Conservation (phyloP, 2,888 invertebrate species). For the Diadromus collaris region DNA sequence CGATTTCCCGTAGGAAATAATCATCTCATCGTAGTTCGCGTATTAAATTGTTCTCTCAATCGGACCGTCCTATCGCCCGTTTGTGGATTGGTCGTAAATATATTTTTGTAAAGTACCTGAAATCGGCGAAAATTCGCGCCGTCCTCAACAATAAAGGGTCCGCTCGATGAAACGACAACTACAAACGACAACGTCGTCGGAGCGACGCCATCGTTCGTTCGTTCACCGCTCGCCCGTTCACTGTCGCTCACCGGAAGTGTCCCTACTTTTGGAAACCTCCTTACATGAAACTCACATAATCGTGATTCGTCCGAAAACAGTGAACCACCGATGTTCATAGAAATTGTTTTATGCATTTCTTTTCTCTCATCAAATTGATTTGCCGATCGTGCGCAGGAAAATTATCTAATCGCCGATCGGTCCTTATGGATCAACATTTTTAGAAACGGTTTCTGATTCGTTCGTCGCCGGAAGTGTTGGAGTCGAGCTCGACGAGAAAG, state of each 20-base stretch:
- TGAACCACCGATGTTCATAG: neutral
- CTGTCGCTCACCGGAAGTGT: conserved; percentile 61
- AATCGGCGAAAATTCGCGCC: conserved; percentile 66
- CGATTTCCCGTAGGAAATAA: conserved; percentile 1
- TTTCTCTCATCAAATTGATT: neutral
- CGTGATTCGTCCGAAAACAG: neutral
- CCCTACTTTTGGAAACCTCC: conserved; percentile 47
- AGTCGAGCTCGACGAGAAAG: conserved; percentile 3
- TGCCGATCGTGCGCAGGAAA: neutral
- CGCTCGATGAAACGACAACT: conserved; percentile 69
- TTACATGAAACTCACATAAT: neutral
- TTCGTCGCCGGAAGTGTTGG: neutral
- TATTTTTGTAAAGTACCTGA: conserved; percentile 61
- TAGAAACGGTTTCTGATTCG: neutral
- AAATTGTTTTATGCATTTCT: neutral
- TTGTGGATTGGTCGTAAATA: conserved; percentile 61
- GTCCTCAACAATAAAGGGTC: conserved; percentile 66
- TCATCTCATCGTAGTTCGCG: neutral
- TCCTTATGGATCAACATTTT: neutral
- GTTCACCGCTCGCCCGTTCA: conserved; percentile 15
- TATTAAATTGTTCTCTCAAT: neutral
- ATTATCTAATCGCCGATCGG: neutral
- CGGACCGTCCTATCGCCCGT: conserved; percentile 18
- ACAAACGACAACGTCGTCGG: conserved; percentile 60
- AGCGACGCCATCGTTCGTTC: conserved; percentile 63